Conservation (phyloP, 2,113 vertebrate species). For the Bolborhynchus lineola region DNA sequence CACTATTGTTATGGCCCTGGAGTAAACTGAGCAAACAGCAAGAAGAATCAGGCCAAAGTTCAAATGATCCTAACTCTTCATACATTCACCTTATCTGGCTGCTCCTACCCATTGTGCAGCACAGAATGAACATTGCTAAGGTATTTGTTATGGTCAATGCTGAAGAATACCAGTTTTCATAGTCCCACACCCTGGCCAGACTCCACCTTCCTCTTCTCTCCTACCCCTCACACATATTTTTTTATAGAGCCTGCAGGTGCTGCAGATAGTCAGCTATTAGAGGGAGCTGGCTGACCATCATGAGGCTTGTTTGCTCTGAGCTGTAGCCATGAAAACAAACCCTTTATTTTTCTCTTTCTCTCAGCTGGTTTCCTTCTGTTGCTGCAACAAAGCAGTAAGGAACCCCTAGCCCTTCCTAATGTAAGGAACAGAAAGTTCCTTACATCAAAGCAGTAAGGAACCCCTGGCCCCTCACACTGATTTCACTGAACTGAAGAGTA, state of each 20-base stretch:
- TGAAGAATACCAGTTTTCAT: background rate
- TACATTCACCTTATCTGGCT: background rate
- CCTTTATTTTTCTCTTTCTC: background rate
- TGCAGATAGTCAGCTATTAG: background rate
- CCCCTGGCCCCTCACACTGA: background rate
- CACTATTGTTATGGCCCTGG: background rate
- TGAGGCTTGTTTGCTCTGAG: background rate
- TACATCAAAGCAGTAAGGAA: background rate
- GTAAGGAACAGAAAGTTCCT: no score
- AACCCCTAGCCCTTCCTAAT: background rate
- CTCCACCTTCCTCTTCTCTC: background rate
- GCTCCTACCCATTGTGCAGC: background rate
- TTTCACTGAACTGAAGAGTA: background rate
- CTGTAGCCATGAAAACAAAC: background rate
- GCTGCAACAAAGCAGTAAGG: background rate
- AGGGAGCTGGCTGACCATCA: background rate
- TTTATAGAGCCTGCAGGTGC: background rate
- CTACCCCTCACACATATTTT: background rate
- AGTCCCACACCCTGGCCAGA: background rate
- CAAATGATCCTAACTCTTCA: fast-evolving
- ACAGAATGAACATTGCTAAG: background rate
- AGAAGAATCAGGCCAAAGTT: background rate
- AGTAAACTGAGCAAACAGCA: background rate
- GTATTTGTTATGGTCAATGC: background rate
- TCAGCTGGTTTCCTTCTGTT: background rate